A percentile compares a stretch with the other conserved stretches of the same genome.
phyloP scores from a whole-genome alignment of 1,140 invertebrate species.

The Lepeophtheirus salmonis region DNA sequence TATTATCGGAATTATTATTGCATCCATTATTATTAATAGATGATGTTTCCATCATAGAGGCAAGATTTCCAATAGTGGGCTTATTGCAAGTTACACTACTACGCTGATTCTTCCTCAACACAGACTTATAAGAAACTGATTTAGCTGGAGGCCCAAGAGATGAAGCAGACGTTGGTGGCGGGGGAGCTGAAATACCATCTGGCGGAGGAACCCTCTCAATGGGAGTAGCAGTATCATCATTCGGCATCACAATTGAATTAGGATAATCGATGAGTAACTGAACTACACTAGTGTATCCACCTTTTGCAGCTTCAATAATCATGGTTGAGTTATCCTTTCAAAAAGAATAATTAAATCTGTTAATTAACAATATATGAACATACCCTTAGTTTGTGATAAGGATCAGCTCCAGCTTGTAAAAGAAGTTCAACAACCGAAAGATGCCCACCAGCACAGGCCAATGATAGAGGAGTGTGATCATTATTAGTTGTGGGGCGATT shows the following conservation, averaged over 20 bases:
- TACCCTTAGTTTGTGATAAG: slow-evolving; percentile 81
- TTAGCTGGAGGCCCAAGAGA: background rate
- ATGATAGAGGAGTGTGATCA: slow-evolving; percentile 86
- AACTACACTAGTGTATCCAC: slow-evolving; percentile 85
- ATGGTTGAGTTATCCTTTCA: slow-evolving; percentile 96
- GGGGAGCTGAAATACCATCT: background rate
- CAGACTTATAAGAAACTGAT: slow-evolving; percentile 28
- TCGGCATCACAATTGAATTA: slow-evolving; percentile 36
- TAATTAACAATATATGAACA: too few relatives aligned
- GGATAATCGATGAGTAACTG: slow-evolving; percentile 85
- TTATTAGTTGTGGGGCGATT: slow-evolving; percentile 63
- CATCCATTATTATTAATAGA: too few relatives aligned
- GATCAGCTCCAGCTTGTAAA: slow-evolving; percentile 72
- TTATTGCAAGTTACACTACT: too few relatives aligned
- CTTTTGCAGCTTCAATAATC: slow-evolving; percentile 93
- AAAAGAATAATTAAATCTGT: slow-evolving; percentile 22
- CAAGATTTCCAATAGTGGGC: too few relatives aligned
- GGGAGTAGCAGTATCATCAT: background rate
- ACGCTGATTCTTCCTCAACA: slow-evolving; percentile 32
- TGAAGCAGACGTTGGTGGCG: background rate
- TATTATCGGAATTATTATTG: too few relatives aligned
- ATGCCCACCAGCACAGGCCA: slow-evolving; percentile 92
- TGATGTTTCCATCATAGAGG: too few relatives aligned
- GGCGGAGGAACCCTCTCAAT: background rate
- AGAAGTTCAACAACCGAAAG: slow-evolving; percentile 74